These are phyloP conservation scores for Gadopsis bispinosus DNA, from an alignment of 2,797 vertebrate species.

Conservation along the genomic window DNA sequence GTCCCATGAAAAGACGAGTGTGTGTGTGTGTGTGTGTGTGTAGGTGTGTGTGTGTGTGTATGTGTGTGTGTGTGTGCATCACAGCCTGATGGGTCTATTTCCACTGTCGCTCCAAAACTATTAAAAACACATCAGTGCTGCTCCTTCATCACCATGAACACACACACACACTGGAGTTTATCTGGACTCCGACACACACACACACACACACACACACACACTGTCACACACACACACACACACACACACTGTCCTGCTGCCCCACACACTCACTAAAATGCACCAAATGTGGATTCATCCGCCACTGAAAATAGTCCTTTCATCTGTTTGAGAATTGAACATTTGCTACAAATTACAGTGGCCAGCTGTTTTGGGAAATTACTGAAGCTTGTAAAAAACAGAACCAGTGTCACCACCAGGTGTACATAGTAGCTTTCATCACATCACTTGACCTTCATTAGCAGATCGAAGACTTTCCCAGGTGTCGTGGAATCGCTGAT, in stretches of 20 bases:
- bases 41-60: too few relatives aligned
- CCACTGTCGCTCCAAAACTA: too few relatives aligned
- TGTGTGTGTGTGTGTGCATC: not conserved
- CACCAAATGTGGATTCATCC: slow-evolving; percentile 4
- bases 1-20: not conserved
- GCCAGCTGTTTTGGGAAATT: not conserved
- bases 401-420: not conserved
- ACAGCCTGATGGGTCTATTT: too few relatives aligned
- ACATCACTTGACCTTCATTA: not conserved
- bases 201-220: too few relatives aligned
- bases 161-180: too few relatives aligned
- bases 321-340: too few relatives aligned
- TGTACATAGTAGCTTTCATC: not conserved
- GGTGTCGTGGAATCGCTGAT: not conserved
- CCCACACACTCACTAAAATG: not conserved
- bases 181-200: too few relatives aligned
- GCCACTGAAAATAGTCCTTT: not conserved
- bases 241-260: not conserved
- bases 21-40: too few relatives aligned
- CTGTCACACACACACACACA: too few relatives aligned
- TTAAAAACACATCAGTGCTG: not conserved
- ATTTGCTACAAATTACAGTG: too few relatives aligned
- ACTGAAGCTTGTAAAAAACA: not conserved
- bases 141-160: not conserved
- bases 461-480: not conserved